Evolutionary conservation across 2,888 invertebrate species (phyloP), one percentile per base, ranked within the genome.

Genomic region (Acleris emargana): DNA sequence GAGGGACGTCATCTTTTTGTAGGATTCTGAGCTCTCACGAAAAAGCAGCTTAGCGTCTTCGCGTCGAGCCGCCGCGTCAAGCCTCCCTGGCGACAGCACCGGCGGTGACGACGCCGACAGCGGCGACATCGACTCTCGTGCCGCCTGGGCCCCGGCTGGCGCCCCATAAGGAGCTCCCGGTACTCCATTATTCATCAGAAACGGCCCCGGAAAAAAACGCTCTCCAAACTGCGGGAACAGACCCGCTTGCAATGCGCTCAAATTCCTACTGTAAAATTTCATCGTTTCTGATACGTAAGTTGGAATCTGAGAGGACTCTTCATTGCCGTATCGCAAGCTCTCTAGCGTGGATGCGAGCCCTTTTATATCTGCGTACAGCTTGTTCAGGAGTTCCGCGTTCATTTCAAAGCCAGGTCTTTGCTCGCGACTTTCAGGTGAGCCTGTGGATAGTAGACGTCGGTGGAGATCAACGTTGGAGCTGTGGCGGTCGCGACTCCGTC

Each of bases 331-430:
- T 72, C 95, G 94, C 64, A 96, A 91, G 68, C 95, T 95, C 76
- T 96, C 96, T 6, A 94, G 80, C 0, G 93, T 93, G 1, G 93
- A 89, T 4, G 94, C 94, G 55, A 94, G 86, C 5, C 94, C 94
- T 80, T 94, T 94, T 58, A 95, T 94, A 61, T 96, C 96, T 1
- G 96, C 96, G 82, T 97, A 97, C 38, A 97, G 91, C 76, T 97
- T 94, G 25, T 97, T 96, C 68, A 97, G 87, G 67, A 97, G 95
- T 82, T 97, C 97, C 20, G 96, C 95, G 82, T 97, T 97, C 54
- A 97, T 93, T 74, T 95, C 94, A 64, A 95, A 82, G 3, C 85
- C 89, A 58, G 94, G 94, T 63, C 88, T 84, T 64, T 89, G 88
- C 49, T 94, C 93, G 61, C 94, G 93, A 49, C 93, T 81, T 28